A percentile compares a stretch with the other conserved stretches of the same genome.
phyloP scores from a whole-genome alignment of 2,797 vertebrate species.

The Perodicticus potto region DNA sequence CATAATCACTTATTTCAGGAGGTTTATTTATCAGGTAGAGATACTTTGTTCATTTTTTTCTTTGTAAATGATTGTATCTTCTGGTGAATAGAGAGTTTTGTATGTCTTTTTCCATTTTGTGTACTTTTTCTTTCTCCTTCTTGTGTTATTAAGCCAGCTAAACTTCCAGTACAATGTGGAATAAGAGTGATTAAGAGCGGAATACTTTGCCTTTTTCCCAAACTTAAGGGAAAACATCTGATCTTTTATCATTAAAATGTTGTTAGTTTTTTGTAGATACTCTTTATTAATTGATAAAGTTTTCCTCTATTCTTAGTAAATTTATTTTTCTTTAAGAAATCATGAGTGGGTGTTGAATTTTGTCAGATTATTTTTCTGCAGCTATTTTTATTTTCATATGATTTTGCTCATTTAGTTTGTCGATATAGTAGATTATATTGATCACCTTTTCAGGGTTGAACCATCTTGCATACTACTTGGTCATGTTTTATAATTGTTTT shows the following conservation, averaged over 20 bases:
- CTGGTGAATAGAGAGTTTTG: neutral
- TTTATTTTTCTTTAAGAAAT: neutral
- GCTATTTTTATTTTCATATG: neutral
- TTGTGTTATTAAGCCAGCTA: neutral
- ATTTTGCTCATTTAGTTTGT: neutral
- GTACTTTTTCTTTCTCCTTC: neutral
- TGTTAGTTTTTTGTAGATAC: neutral
- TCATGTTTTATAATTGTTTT: neutral
- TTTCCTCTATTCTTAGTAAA: neutral
- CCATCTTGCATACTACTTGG: neutral
- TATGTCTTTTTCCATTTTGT: neutral
- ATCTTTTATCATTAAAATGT: neutral
- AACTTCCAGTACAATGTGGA: neutral
- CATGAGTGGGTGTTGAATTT: neutral
- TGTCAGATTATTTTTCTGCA: neutral
- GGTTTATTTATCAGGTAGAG: neutral
- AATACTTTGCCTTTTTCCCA: neutral
- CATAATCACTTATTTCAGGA: neutral
- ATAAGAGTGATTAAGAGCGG: neutral
- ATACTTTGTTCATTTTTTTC: neutral
- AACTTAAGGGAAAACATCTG: neutral
- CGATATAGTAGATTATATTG: neutral
- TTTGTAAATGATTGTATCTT: neutral
- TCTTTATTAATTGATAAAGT: neutral
- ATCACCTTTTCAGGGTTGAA: neutral